Base-by-base conservation (phyloP, 1,140 invertebrate species). In the Neodiprion pinetum region DNA sequence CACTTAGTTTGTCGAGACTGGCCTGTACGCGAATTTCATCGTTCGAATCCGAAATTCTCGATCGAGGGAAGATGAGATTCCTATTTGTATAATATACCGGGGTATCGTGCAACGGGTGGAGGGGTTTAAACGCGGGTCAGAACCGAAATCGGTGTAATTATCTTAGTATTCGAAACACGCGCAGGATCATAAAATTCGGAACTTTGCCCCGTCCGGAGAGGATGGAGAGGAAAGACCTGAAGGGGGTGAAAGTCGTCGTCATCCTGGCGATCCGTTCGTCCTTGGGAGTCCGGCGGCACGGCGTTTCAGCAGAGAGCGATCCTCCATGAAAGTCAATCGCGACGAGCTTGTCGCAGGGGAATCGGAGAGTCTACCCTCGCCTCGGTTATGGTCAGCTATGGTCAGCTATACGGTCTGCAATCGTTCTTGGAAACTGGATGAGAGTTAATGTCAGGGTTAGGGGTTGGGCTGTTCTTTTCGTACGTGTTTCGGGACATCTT, bases 131-230 rank as follows among this genome's bases (percentile, higher is more conserved):
- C 28, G 28, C 28, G 28, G 28, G 28, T 17, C n/a, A 61, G 7
- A 61, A 61, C 53, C 11, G 53, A 9, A 61, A 61, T 61, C 53
- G 53, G 11, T 61, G 53, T 61, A 61, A 61, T 61, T 61, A 61
- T 61, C 53, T 61, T 61, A 17, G 53, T 17, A 61, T 61, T 61
- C 53, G 53, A 7, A 61, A 61, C 53, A 61, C 53, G 53, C 53
- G 53, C 11, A 61, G 53, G 53, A 61, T 61, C 53, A 61, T 61
- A 61, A 61, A 61, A 61, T 61, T 61, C 53, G 53, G 53, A 61
- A 61, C 53, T 61, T 61, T 61, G 53, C 53, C 53, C 53, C 4
- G 53, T 61, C 53, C 53, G 53, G 11, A 61, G 53, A 12, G 53
- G 53, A 17, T 17, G 11, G 53, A 61, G n/a, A 61, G 5, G 53